Base-by-base conservation (phyloP, 2,888 invertebrate species). In the Neuroscelio doddi region DNA sequence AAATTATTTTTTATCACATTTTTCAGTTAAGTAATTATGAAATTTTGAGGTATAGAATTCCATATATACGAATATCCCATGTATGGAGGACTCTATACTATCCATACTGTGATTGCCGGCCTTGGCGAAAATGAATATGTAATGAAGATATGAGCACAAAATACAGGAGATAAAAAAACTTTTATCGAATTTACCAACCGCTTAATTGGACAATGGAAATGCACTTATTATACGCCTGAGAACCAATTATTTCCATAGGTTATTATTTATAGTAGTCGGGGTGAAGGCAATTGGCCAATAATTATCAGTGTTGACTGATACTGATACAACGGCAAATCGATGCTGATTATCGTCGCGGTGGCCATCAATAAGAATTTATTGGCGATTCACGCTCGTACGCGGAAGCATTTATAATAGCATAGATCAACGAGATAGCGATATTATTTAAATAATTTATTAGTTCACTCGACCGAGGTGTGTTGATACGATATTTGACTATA, bases 281-380 rank as follows among this genome's bases (percentile, higher is more conserved):
- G 16, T 30, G 52, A 47, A 47, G 47, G 39, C 61, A 32, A 66
- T 66, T 53, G 53, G 53, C 36, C 44, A 46, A 50, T 62, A 66
- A 66, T 66, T 66, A 62, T 53, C 57, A 49, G 44, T 45, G 29
- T 29, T 44, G 32, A 9, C 16, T 14, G 51, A 51, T 47, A 17
- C 14, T n/a, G 14, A 30, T 26, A 24, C 24, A 41, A 24, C 49
- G 50, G 44, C 39, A 50, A 65, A 58, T 55, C 45, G 5, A 27
- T 36, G 41, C 58, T 58, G 62, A 62, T 66, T 66, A 66, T 47
- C 58, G 66, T 55, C 44, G 52, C 59, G 45, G 44, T 53, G 57
- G 53, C 49, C 62, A 66, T 62, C 56, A 66, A 58, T 41, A 24
- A 47, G 50, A 58, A 66, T 66, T 66, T 66, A 66, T 62, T 50